Conservation (phyloP, 2,113 vertebrate genomes). For the Hemichromis elongatus region DNA sequence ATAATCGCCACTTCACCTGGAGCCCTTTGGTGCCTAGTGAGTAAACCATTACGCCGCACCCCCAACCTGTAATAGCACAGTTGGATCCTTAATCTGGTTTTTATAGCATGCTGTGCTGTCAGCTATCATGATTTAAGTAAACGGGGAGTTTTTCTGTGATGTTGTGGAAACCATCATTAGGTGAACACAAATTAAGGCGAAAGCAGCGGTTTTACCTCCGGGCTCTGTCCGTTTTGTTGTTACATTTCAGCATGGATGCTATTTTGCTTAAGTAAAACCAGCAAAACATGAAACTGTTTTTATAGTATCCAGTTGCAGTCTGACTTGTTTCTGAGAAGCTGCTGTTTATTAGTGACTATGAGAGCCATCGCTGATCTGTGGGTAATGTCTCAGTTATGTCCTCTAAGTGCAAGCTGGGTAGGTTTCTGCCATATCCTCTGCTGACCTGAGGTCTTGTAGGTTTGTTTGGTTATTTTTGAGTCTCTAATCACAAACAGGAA, state of each 20-base stretch:
- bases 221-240: background rate
- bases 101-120: conserved; percentile 16
- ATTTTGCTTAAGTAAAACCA: background rate
- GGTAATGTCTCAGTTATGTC: conserved; percentile 17
- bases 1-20: conserved; percentile 93
- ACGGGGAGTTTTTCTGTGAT: background rate
- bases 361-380: conserved; percentile 1
- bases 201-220: background rate
- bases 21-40: conserved; percentile 96
- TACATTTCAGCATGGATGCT: background rate
- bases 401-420: background rate
- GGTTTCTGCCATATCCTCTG: conserved; percentile 14
- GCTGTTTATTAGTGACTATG: conserved; percentile 10
- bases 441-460: background rate
- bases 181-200: background rate
- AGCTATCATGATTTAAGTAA: conserved; percentile 18
- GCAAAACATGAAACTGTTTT: background rate
- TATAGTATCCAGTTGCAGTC: background rate
- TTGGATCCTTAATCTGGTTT: conserved; percentile 3
- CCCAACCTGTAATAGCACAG: conserved; percentile 3
- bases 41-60: conserved; percentile 54
- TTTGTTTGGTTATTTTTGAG: background rate
- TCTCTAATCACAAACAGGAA: background rate
- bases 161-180: background rate
- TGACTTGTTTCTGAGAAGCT: background rate